Evolutionary conservation across 2,113 vertebrate species (phyloP).

Genomic region (Bambusicola thoracicus): DNA sequence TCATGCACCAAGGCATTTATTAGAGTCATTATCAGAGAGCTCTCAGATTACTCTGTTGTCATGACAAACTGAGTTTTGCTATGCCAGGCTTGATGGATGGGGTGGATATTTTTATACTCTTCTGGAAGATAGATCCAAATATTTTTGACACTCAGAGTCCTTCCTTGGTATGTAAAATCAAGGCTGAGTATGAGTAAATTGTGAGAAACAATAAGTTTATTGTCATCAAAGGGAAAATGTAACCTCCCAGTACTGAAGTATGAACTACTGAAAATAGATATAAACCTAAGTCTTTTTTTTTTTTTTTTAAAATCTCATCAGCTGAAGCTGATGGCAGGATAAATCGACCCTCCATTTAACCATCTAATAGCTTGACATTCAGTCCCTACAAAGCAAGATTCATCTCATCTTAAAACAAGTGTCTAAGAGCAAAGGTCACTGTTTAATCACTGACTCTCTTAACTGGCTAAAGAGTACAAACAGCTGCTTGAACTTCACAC

Average conservation of each 20-base stretch:
- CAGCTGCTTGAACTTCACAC: not conserved
- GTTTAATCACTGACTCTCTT: not conserved
- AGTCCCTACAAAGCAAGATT: not conserved
- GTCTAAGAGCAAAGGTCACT: not conserved
- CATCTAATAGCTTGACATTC: not conserved
- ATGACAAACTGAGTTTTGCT: conserved; percentile 64
- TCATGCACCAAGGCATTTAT: conserved; percentile 61
- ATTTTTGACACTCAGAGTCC: not conserved
- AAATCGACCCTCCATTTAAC: not conserved
- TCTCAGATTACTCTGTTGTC: conserved; percentile 62
- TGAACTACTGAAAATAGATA: not conserved
- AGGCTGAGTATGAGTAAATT: not conserved
- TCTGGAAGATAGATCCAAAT: not conserved
- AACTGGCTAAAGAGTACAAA: not conserved
- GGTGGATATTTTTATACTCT: conserved; percentile 16
- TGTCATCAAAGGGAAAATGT: not conserved
- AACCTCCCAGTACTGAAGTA: not conserved
- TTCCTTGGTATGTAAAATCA: not conserved
- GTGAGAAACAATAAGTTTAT: not conserved
- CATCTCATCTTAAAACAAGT: not conserved
- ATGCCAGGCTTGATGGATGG: conserved; percentile 44
- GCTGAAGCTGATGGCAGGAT: not conserved
- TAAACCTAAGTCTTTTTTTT: not conserved
- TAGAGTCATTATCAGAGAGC: conserved; percentile 62
- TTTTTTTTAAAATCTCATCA: not conserved